Conservation (phyloP, 2,888 invertebrate genomes). For the Caenorhabditis sp. region DNA sequence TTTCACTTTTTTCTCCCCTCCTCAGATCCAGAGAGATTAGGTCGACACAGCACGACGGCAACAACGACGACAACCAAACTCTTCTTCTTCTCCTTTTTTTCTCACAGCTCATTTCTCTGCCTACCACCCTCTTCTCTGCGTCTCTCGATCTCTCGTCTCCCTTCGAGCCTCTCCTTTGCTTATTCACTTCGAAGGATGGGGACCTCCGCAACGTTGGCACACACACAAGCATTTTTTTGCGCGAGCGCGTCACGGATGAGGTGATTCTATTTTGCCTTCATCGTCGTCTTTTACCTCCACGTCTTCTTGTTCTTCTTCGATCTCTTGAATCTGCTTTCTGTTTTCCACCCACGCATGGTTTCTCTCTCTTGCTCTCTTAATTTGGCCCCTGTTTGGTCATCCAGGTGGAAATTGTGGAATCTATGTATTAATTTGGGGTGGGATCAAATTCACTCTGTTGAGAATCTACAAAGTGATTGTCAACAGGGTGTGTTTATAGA, state of each 20-base stretch:
- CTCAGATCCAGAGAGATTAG: constrained; percentile 57
- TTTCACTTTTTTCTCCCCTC: constrained; percentile 8
- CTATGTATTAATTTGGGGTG: not conserved
- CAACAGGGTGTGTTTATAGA: not conserved
- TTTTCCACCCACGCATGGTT: constrained; percentile 1
- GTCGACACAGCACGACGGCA: constrained; percentile 4
- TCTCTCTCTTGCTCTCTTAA: no score
- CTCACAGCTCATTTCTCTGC: constrained; percentile 49
- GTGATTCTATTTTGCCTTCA: constrained; percentile 25
- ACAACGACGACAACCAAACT: constrained; percentile 14
- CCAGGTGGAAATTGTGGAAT: not conserved
- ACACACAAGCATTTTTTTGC: constrained; percentile 22
- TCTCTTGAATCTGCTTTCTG: constrained; percentile 16
- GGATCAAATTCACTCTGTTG: no score
- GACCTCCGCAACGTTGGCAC: constrained; percentile 12
- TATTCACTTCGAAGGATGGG: constrained; percentile 27
- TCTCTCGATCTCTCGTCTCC: constrained; percentile 11
- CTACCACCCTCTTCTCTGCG: constrained; percentile 48
- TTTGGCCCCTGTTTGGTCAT: no score
- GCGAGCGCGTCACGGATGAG: constrained; percentile 30
- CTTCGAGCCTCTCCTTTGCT: constrained; percentile 49
- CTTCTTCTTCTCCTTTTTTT: constrained; percentile 27
- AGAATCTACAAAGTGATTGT: not conserved
- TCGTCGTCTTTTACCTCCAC: constrained; percentile 10
- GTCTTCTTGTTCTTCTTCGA: constrained; percentile 1